Evolutionary conservation across 2,797 vertebrate species (phyloP), one percentile per base, ranked within the genome.

Genomic region (Helostoma temminkii): DNA sequence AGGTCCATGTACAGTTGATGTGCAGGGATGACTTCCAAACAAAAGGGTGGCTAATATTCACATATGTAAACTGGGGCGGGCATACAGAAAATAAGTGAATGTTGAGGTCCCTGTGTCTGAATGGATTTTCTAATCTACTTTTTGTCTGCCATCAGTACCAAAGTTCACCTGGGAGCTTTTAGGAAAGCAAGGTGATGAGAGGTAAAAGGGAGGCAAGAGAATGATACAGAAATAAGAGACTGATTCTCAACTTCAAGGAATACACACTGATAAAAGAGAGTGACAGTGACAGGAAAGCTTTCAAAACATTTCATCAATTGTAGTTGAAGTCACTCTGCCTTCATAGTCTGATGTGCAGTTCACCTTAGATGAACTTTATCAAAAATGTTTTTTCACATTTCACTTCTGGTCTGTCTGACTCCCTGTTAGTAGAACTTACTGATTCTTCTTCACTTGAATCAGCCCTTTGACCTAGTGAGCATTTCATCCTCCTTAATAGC

Each of bases 31-130:
- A 4, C n/a, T n/a, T 30, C 21, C n/a, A 53, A 28, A 58, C 46
- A 62, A 43, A 68, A 63, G 11, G 63, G 56, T 81, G 66, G 60
- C 56, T 62, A 77, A 77, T 75, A 61, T 55, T 64, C 69, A 34
- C 58, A 43, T 49, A 74, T 67, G 65, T 34, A 78, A 76, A 75
- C 32, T 56, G 55, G 26, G 46, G 36, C 43, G n/a, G 50, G 50
- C 62, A 69, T 26, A 55, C 37, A 54, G 43, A n/a, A 48, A 52
- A n/a, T 34, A 45, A 64, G 58, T 69, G 2, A 18, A 21, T 54
- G 37, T 16, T 22, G 45, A 53, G 55, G 15, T 18, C 37, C 4
- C 5, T 59, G 25, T 46, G 48, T 54, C 11, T 69, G 30, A 45
- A 58, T 65, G 58, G 19, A 49, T 77, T 71, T 60, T 21, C 45